phyloP scores from a whole-genome alignment of 2,888 invertebrate genomes.

The Chymomyza procnemis region DNA sequence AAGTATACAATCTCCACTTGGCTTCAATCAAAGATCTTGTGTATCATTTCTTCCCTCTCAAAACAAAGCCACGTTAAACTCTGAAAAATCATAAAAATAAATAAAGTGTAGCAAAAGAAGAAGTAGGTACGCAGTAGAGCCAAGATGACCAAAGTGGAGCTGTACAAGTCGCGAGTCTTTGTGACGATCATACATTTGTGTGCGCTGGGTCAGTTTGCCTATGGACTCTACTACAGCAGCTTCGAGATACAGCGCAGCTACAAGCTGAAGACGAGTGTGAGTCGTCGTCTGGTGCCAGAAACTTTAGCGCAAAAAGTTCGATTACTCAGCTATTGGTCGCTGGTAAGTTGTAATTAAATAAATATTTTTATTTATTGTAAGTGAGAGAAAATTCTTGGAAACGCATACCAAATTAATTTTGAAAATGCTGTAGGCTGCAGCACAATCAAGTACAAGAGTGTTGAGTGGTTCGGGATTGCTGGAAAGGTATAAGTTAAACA shows the following conservation, averaged over 20 bases:
- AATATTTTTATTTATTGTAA: not conserved
- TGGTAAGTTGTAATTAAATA: constrained; percentile 77
- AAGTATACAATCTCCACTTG: not conserved
- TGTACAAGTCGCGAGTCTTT: constrained; percentile 77
- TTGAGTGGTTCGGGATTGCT: too few species aligned
- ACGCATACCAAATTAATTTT: not conserved
- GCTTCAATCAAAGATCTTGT: not conserved
- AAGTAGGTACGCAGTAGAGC: constrained; percentile 14
- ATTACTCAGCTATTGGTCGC: constrained; percentile 80
- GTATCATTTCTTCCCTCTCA: not conserved
- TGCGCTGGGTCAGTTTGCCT: constrained; percentile 76
- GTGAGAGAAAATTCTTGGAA: not conserved
- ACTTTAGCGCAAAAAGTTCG: constrained; percentile 77
- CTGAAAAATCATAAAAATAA: constrained; percentile 1
- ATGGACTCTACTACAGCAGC: constrained; percentile 80
- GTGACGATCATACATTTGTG: constrained; percentile 76
- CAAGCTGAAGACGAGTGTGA: constrained; percentile 64
- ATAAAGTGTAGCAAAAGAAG: not conserved
- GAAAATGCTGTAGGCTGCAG: too few species aligned
- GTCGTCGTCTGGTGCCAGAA: constrained; percentile 73
- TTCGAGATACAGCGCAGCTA: constrained; percentile 74
- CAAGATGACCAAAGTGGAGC: constrained; percentile 78
- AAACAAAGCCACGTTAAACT: not conserved
- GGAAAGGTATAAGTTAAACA: too few species aligned
- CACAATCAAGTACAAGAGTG: too few species aligned